Evolutionary conservation across 2,888 invertebrate genomes (phyloP).

Genomic region (Morinoia aosen): DNA sequence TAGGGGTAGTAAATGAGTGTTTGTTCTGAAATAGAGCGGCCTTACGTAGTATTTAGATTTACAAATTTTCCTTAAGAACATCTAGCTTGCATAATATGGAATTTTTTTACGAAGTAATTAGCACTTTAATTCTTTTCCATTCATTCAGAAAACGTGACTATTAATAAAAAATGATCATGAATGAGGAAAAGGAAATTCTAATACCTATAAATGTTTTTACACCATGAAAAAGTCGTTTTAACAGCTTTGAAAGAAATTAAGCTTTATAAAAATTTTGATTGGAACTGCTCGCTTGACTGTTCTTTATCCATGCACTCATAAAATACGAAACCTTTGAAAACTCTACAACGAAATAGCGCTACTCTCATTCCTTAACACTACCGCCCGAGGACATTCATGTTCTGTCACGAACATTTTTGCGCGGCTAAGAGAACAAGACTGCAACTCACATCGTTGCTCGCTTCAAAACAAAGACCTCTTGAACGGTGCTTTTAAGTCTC

Average conservation of each 20-base stretch:
- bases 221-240: background rate
- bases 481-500: background rate
- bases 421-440: background rate
- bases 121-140: background rate
- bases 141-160: background rate
- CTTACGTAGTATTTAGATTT: too few species aligned
- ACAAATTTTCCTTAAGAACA: too few species aligned
- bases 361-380: background rate
- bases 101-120: background rate
- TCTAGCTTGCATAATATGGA: background rate
- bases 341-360: background rate
- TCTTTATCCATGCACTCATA: background rate
- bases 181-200: background rate
- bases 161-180: background rate
- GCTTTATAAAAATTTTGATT: background rate
- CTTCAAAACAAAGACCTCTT: conserved; percentile 30
- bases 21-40: too few species aligned
- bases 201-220: background rate
- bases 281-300: background rate
- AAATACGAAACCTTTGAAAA: background rate
- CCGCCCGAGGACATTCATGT: background rate
- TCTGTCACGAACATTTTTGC: background rate
- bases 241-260: background rate
- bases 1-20: too few species aligned
- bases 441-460: background rate